Conservation (phyloP, 2,888 invertebrate species). For the Drosophila anomalata region DNA sequence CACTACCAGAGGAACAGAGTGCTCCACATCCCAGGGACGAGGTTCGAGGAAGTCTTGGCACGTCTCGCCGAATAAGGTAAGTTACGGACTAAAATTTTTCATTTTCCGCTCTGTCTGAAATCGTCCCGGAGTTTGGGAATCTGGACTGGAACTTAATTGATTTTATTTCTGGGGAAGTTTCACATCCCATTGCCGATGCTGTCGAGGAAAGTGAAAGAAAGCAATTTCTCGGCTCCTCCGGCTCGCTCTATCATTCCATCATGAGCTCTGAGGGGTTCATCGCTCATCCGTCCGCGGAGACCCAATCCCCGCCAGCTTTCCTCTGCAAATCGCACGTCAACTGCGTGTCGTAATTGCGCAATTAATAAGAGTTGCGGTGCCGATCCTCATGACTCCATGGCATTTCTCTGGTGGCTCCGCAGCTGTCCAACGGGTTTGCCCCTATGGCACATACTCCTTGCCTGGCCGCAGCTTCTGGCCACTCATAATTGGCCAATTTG, state of each 20-base stretch:
- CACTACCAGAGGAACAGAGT: slow-evolving; percentile 39
- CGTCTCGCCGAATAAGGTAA: slow-evolving; percentile 89
- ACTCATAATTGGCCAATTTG: slow-evolving; percentile 72
- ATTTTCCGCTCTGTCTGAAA: slow-evolving; percentile 75
- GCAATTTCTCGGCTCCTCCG: slow-evolving; percentile 63
- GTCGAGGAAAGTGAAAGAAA: slow-evolving; percentile 75
- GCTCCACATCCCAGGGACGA: slow-evolving; percentile 71
- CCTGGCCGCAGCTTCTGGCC: slow-evolving; percentile 1
- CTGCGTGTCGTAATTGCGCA: slow-evolving; percentile 79
- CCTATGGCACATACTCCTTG: slow-evolving; percentile 40
- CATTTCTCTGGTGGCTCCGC: slow-evolving; percentile 28
- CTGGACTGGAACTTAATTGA: slow-evolving; percentile 62
- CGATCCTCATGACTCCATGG: slow-evolving; percentile 30
- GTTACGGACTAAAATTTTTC: slow-evolving; percentile 65
- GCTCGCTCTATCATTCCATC: slow-evolving; percentile 57
- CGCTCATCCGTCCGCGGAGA: slow-evolving; percentile 41
- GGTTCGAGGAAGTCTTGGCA: slow-evolving; percentile 89
- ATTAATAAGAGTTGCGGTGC: slow-evolving; percentile 67
- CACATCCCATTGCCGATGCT: slow-evolving; percentile 41
- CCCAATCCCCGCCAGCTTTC: not conserved
- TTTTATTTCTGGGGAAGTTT: slow-evolving; percentile 55
- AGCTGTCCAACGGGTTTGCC: slow-evolving; percentile 70
- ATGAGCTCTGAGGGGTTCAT: slow-evolving; percentile 53
- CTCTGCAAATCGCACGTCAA: slow-evolving; percentile 61
- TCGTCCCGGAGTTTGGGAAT: slow-evolving; percentile 8